Percentiles rank a stretch among this genome's conserved stretches.
These are phyloP conservation scores for Rhabdornis inornatus DNA, from an alignment of 2,113 vertebrate species.

Conservation along the genomic window DNA sequence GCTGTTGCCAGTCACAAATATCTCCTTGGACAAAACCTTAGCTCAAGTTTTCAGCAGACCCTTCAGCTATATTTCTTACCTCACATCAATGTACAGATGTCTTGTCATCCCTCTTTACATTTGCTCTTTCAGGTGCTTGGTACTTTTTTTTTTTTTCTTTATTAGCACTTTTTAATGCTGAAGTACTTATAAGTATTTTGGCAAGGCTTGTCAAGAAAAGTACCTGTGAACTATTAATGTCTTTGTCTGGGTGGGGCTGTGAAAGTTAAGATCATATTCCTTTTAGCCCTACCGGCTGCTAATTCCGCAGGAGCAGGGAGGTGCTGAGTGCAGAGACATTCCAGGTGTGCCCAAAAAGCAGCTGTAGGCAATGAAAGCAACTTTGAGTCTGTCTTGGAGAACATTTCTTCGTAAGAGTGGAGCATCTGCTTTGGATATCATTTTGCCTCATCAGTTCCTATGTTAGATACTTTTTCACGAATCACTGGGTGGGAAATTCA, in stretches of 20 bases:
- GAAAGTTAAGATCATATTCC: not conserved
- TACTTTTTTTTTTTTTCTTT: not conserved
- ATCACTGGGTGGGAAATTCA: not conserved
- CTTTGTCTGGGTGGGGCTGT: not conserved
- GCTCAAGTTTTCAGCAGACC: not conserved
- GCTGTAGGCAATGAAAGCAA: not conserved
- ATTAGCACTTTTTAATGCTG: not conserved
- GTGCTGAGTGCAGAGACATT: not conserved
- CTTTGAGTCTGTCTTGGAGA: not conserved
- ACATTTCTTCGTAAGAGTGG: not conserved
- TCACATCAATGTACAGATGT: not conserved
- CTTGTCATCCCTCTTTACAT: not conserved
- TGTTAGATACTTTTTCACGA: not conserved
- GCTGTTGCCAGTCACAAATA: not conserved
- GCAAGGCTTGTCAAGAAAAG: not conserved
- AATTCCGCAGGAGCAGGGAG: not conserved
- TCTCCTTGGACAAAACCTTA: not conserved
- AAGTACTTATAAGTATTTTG: not conserved
- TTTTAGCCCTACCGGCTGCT: not conserved
- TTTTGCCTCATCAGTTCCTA: not conserved
- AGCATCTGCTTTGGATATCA: not conserved
- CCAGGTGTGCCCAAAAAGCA: not conserved
- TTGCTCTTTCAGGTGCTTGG: not conserved
- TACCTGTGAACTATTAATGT: not conserved
- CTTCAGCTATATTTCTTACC: not conserved